Percentiles rank a stretch among this genome's conserved stretches.
These are phyloP conservation scores for Notolepis coatsorum DNA, from an alignment of 2,797 vertebrate species.

Conservation along the genomic window DNA sequence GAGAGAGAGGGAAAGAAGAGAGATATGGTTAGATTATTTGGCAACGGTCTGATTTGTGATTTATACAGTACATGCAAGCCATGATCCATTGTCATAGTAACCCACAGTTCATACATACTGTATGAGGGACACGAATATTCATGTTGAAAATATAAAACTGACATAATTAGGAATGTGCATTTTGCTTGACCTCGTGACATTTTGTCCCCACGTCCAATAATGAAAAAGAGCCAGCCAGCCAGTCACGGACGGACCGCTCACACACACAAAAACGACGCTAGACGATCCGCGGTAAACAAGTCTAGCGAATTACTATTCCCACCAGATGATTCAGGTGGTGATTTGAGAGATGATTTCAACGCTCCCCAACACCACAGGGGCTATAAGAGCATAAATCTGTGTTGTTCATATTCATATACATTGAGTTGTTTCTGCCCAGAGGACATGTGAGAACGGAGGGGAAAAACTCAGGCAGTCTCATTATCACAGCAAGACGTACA, in stretches of 20 bases:
- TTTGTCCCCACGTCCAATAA: constrained; percentile 7
- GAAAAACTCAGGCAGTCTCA: constrained; percentile 73
- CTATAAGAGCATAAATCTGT: constrained; percentile 37
- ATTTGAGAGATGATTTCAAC: constrained; percentile 55
- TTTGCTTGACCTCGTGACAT: constrained; percentile 34
- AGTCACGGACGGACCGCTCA: constrained; percentile 12
- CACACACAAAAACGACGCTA: background rate
- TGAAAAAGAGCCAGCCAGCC: background rate
- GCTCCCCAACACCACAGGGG: constrained; percentile 55
- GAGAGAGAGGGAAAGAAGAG: background rate
- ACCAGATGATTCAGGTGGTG: constrained; percentile 46
- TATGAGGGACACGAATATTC: constrained; percentile 21
- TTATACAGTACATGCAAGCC: background rate
- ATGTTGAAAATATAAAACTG: constrained; percentile 8
- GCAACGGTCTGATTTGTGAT: background rate
- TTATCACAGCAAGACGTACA: constrained; percentile 83
- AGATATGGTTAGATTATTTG: background rate
- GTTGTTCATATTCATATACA: constrained; percentile 73
- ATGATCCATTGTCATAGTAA: background rate
- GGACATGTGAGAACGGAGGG: constrained; percentile 79
- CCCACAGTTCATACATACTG: constrained; percentile 34
- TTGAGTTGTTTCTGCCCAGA: constrained; percentile 67
- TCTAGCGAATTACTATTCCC: constrained; percentile 47
- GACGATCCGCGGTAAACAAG: constrained; percentile 21
- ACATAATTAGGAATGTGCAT: constrained; percentile 15